A percentile compares a stretch with the other conserved stretches of the same genome.
These are phyloP conservation scores for Macroteleia sp. DNA, from an alignment of 2,888 invertebrate species.

Conservation along the genomic window DNA sequence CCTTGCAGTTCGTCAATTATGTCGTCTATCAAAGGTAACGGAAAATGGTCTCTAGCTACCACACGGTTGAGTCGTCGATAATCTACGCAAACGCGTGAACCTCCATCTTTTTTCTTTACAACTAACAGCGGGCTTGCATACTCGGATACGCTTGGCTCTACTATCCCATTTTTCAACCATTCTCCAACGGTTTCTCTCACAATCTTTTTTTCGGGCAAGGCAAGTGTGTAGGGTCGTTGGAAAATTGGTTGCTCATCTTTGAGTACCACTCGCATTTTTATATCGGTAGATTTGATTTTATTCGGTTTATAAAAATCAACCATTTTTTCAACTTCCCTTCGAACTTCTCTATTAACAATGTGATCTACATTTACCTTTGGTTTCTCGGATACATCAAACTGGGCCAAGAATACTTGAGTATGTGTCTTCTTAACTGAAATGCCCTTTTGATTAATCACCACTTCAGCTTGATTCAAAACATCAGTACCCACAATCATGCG, in stretches of 20 bases:
- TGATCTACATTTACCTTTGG: slow-evolving; percentile 6
- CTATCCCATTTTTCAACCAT: slow-evolving; percentile 16
- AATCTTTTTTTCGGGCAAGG: slow-evolving; percentile 26
- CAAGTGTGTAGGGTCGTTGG: slow-evolving; percentile 14
- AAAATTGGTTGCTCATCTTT: slow-evolving; percentile 36
- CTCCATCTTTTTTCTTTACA: slow-evolving; percentile 43
- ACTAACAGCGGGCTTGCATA: slow-evolving; percentile 43
- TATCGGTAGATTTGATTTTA: slow-evolving; percentile 3
- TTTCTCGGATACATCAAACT: background rate
- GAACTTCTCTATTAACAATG: background rate
- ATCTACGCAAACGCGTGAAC: slow-evolving; percentile 37
- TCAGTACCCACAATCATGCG: slow-evolving; percentile 26
- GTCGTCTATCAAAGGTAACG: slow-evolving; percentile 3
- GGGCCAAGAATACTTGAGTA: background rate
- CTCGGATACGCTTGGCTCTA: slow-evolving; percentile 26
- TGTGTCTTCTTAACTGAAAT: background rate
- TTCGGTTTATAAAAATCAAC: slow-evolving; percentile 14
- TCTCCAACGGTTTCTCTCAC: slow-evolving; percentile 16
- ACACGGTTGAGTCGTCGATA: slow-evolving; percentile 28
- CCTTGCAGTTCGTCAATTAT: background rate
- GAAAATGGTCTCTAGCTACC: slow-evolving; percentile 11
- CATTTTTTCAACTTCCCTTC: slow-evolving; percentile 12
- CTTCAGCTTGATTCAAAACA: slow-evolving; percentile 24
- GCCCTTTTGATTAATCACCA: background rate
- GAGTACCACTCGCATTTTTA: slow-evolving; percentile 27